These are phyloP conservation scores for Coendou prehensilis DNA, from an alignment of 2,797 vertebrate species.

Conservation along the genomic window DNA sequence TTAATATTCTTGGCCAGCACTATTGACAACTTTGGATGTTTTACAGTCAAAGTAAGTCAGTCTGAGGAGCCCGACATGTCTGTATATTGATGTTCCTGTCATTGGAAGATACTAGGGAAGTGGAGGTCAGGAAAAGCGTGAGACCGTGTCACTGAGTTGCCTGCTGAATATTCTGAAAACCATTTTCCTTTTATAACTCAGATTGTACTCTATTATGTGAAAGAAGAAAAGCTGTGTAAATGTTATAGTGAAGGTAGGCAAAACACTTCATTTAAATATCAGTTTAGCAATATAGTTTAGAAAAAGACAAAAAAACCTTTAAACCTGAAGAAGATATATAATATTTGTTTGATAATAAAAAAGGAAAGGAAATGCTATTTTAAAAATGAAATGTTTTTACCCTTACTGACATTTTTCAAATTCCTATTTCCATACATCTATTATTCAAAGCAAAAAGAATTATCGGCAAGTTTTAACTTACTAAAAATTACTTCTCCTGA, in stretches of 20 bases:
- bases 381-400: constrained; percentile 55
- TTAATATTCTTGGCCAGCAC: constrained; percentile 16
- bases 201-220: not conserved
- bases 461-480: constrained; percentile 41
- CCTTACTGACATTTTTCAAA: constrained; percentile 31
- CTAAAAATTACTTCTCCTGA: constrained; percentile 57
- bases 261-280: constrained; percentile 50
- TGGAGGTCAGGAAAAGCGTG: not conserved
- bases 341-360: not conserved
- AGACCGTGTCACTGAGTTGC: not conserved
- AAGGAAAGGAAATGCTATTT: constrained; percentile 38
- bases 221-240: constrained; percentile 15
- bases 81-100: not conserved
- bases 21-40: not conserved
- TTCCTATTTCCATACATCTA: not conserved
- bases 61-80: not conserved
- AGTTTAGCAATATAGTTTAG: not conserved
- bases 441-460: constrained; percentile 66
- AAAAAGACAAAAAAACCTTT: not conserved
- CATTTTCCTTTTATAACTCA: not conserved
- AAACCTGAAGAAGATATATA: not conserved
- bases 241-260: not conserved
- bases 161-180: not conserved
- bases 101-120: not conserved
- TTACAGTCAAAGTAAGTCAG: not conserved